phyloP scores from a whole-genome alignment of 2,888 invertebrate genomes.

The Schrankia costaestrigalis region DNA sequence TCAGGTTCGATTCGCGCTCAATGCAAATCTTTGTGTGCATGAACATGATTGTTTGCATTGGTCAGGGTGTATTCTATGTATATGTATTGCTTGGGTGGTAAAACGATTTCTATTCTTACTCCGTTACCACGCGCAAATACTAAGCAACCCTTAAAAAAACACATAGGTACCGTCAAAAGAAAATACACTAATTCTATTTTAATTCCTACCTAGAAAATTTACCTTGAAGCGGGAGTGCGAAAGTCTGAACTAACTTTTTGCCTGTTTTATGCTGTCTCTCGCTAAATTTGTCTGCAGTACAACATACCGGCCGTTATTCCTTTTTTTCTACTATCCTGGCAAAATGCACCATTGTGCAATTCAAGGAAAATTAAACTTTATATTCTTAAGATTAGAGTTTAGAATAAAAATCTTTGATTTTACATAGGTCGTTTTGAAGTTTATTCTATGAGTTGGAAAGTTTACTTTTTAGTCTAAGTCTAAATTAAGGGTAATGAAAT shows the following conservation, averaged over 20 bases:
- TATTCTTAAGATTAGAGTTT: conserved; percentile 26
- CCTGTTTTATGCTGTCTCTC: conserved; percentile 48
- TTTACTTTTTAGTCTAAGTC: conserved; percentile 25
- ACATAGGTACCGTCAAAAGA: conserved; percentile 20
- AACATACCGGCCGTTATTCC: conserved; percentile 32
- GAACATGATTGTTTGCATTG: too few relatives aligned
- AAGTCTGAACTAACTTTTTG: conserved; percentile 47
- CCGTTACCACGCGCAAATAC: too few relatives aligned
- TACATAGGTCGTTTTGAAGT: conserved; percentile 24
- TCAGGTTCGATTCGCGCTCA: too few relatives aligned
- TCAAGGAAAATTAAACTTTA: conserved; percentile 45
- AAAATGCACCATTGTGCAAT: conserved; percentile 39
- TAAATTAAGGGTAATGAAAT: conserved; percentile 27
- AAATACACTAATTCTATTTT: conserved; percentile 34
- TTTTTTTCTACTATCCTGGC: conserved; percentile 29
- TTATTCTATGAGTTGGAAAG: conserved; percentile 28
- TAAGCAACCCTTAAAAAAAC: conserved; percentile 1
- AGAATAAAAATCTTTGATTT: conserved; percentile 14
- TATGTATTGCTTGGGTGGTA: too few relatives aligned
- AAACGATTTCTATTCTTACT: too few relatives aligned
- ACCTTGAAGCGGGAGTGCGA: conserved; percentile 51
- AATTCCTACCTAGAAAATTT: conserved; percentile 42
- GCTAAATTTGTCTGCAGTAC: conserved; percentile 65
- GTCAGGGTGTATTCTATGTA: too few relatives aligned
- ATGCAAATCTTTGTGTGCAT: too few relatives aligned